Conservation (phyloP, 2,797 vertebrate genomes). For the Bovichtus diacanthus region DNA sequence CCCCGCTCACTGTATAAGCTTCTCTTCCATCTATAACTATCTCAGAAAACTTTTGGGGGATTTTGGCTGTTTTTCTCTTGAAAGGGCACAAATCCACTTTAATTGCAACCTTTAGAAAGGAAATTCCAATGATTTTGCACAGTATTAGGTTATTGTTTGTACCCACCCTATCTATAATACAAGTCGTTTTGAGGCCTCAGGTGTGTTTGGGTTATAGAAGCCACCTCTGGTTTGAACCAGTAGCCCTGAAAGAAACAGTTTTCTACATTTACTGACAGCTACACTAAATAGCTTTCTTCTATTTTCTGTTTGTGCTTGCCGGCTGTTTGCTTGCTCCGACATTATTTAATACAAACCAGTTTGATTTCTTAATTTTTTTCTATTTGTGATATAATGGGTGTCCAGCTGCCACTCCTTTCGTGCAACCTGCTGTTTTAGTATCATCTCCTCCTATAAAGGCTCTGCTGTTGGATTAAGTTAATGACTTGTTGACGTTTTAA, state of each 20-base stretch:
- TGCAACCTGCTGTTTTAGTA: conserved; percentile 2
- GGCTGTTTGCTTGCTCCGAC: not conserved
- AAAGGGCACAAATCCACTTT: not conserved
- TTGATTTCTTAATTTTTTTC: not conserved
- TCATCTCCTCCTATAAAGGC: not conserved
- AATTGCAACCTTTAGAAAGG: not conserved
- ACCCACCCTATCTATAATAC: not conserved
- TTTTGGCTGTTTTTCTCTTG: not conserved
- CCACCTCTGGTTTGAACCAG: not conserved
- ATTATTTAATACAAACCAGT: not conserved
- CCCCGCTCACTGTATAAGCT: not conserved
- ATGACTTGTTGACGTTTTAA: not conserved
- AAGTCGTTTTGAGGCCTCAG: not conserved
- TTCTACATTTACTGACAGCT: not conserved
- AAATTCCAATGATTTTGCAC: not conserved
- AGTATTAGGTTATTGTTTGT: not conserved
- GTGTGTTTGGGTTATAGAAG: not conserved
- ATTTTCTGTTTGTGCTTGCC: conserved; percentile 15
- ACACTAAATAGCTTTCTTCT: not conserved
- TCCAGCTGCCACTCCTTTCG: not conserved
- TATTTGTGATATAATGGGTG: not conserved
- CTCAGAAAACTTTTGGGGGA: not conserved
- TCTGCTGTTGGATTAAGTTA: not conserved
- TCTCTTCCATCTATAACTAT: not conserved
- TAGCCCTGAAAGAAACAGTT: not conserved